A percentile compares a stretch with the other conserved stretches of the same genome.
These are phyloP conservation scores for Nibea albiflora DNA, from an alignment of 2,113 vertebrate genomes.

Conservation along the genomic window DNA sequence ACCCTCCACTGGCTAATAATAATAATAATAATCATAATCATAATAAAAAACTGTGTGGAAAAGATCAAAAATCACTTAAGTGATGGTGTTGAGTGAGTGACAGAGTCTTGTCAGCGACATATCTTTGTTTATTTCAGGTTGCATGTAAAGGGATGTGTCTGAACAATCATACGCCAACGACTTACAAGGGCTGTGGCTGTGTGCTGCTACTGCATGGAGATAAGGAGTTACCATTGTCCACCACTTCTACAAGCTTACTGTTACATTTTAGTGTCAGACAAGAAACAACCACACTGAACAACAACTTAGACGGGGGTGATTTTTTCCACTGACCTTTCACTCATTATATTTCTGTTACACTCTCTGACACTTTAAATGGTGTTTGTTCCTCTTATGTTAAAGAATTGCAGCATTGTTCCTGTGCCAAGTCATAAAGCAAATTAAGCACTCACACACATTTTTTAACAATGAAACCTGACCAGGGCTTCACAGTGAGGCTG, in stretches of 20 bases:
- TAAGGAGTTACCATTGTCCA: neutral
- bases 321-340: too few species aligned
- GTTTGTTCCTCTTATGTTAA: too few species aligned
- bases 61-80: neutral
- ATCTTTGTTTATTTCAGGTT: neutral
- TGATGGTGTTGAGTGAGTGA: neutral
- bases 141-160: neutral
- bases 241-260: too few species aligned
- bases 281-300: neutral
- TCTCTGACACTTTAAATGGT: too few species aligned
- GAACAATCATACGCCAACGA: neutral
- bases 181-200: neutral
- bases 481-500: too few species aligned
- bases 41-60: neutral
- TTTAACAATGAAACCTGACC: too few species aligned
- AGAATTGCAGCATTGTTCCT: too few species aligned
- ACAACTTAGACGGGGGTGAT: neutral
- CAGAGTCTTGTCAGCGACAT: neutral
- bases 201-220: neutral
- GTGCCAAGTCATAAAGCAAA: too few species aligned
- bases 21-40: too few species aligned
- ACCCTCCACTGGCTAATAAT: constrained; percentile 2
- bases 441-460: too few species aligned
- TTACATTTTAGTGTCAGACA: too few species aligned
- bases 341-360: too few species aligned